Evolutionary conservation across 2,888 invertebrate genomes (phyloP).

Genomic region (Eristalis tenax): DNA sequence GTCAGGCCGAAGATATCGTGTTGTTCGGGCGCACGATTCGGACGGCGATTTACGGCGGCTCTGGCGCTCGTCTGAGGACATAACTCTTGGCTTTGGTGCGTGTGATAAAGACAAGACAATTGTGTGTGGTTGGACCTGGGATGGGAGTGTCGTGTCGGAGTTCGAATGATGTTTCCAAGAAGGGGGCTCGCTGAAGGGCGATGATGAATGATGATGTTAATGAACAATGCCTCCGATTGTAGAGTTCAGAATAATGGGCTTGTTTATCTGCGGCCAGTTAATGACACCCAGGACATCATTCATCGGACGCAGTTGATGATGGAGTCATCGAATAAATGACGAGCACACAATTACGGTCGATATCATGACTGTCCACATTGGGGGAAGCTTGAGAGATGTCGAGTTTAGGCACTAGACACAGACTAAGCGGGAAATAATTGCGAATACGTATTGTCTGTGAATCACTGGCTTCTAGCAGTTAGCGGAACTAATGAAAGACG

Average conservation of each 20-base stretch:
- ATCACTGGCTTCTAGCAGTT: too few relatives aligned
- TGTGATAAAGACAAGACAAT: background rate
- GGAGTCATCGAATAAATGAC: background rate
- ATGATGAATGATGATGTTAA: background rate
- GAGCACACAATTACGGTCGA: background rate
- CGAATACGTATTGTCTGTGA: too few relatives aligned
- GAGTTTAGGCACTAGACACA: background rate
- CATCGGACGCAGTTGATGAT: background rate
- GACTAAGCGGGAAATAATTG: too few relatives aligned
- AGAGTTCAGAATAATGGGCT: background rate
- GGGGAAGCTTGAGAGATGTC: background rate
- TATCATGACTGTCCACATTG: background rate
- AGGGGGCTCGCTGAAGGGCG: background rate
- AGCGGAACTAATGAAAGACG: too few relatives aligned
- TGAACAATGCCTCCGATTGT: background rate
- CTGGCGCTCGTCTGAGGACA: background rate
- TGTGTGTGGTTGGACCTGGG: background rate
- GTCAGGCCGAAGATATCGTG: conserved; percentile 26
- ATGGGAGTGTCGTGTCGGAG: background rate
- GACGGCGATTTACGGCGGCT: conserved; percentile 47
- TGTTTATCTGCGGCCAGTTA: background rate
- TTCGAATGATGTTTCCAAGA: background rate
- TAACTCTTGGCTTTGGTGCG: background rate
- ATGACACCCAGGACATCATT: background rate
- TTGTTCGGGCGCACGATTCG: conserved; percentile 12